Percentiles rank a stretch among this genome's conserved stretches.
These are phyloP conservation scores for Poecilus cupreus DNA, from an alignment of 2,888 invertebrate genomes.

Conservation along the genomic window DNA sequence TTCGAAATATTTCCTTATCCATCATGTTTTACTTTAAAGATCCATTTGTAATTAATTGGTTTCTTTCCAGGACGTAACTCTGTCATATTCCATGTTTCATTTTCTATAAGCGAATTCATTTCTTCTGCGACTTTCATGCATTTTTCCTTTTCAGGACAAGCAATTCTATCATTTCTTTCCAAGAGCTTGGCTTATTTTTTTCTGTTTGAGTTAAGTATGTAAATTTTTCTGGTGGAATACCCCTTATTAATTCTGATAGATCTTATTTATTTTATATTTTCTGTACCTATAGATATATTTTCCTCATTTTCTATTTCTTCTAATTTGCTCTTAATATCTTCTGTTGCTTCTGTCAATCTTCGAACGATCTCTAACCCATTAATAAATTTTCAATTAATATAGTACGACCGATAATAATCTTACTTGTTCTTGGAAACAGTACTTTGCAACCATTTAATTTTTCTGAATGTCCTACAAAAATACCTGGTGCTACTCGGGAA, in stretches of 20 bases:
- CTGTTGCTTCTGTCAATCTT: neutral
- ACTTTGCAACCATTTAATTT: conserved; percentile 63
- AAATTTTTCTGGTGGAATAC: neutral
- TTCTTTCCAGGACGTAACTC: conserved; percentile 60
- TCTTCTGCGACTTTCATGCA: conserved; percentile 63
- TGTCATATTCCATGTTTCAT: conserved; percentile 63
- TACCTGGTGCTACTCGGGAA: conserved; percentile 58
- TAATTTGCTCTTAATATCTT: neutral
- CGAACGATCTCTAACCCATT: too few species aligned
- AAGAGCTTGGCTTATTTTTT: neutral
- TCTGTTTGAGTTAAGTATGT: neutral
- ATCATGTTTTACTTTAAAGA: conserved; percentile 64
- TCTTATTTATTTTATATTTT: neutral
- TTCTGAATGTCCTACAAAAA: conserved; percentile 62
- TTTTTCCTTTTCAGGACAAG: neutral
- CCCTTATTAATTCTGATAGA: conserved; percentile 23
- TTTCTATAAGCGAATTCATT: conserved; percentile 58
- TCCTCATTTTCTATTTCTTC: neutral
- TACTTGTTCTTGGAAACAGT: conserved; percentile 53
- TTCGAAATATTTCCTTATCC: conserved; percentile 62
- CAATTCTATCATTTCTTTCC: conserved; percentile 12
- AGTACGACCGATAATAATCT: conserved; percentile 58
- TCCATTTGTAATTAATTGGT: conserved; percentile 64
- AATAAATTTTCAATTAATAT: conserved; percentile 53
- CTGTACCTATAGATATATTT: neutral